A percentile compares a stretch with the other conserved stretches of the same genome.
Evolutionary conservation across 1,140 invertebrate genomes (phyloP).

Genomic region (Camponotus floridanus): DNA sequence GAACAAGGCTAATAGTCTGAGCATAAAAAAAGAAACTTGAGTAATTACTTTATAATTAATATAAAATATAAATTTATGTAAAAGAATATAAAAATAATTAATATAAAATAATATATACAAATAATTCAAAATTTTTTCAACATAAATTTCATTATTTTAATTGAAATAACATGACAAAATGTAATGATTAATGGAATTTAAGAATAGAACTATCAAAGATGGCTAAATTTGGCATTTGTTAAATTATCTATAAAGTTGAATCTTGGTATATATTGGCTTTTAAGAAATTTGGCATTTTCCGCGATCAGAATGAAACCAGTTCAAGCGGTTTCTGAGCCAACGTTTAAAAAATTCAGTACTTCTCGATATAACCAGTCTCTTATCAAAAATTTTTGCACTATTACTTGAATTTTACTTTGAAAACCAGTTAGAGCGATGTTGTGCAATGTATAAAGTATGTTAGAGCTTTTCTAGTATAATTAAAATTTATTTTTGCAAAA

Average conservation of each 20-base stretch:
- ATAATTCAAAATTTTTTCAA: neutral
- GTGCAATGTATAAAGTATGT: neutral
- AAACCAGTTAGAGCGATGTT: conserved; percentile 27
- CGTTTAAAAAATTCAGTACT: neutral
- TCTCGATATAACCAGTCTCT: neutral
- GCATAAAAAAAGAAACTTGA: neutral
- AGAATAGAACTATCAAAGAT: neutral
- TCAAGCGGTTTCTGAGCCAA: neutral
- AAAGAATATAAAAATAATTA: neutral
- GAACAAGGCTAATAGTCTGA: neutral
- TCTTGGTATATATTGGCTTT: neutral
- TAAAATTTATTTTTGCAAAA: neutral
- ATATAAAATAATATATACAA: neutral
- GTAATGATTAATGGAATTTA: conserved; percentile 13
- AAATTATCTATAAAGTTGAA: neutral
- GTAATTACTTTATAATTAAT: conserved; percentile 9
- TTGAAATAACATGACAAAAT: neutral
- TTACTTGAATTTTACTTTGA: neutral
- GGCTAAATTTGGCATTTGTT: neutral
- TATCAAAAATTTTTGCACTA: neutral
- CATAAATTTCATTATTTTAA: neutral
- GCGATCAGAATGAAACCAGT: conserved; percentile 17
- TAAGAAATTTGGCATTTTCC: neutral
- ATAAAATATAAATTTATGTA: neutral
- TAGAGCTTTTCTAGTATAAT: neutral